Percentiles rank a stretch among this genome's conserved stretches.
phyloP scores from a whole-genome alignment of 1,140 invertebrate genomes.

The roundworm (Caenorhabditis elegans) region WBcel235 BX284602.5:10786501-10787000 shows the following conservation, averaged over 20 bases:
- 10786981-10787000: neutral
- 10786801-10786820: slow-evolving; percentile 51
- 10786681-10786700: slow-evolving; percentile 26
- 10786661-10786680: no score
- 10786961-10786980: slow-evolving; percentile 19
- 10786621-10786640: neutral
- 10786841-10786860: no score
- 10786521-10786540: slow-evolving; percentile 40
- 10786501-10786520: slow-evolving; percentile 51
- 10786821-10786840: neutral
- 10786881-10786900: neutral
- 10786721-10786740: slow-evolving; percentile 53
- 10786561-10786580: slow-evolving; percentile 24
- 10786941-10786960: neutral
- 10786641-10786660: no score
- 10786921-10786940: neutral
- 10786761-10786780: slow-evolving; percentile 58
- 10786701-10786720: slow-evolving; percentile 55
- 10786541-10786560: slow-evolving; percentile 30
- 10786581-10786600: neutral
- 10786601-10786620: neutral
- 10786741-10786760: slow-evolving; percentile 44
- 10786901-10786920: neutral
- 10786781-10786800: neutral
- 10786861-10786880: slow-evolving; percentile 14